Percentiles rank a stretch among this genome's conserved stretches.
phyloP scores from a whole-genome alignment of 2,113 vertebrate species.

The Xenus cinereus region DNA sequence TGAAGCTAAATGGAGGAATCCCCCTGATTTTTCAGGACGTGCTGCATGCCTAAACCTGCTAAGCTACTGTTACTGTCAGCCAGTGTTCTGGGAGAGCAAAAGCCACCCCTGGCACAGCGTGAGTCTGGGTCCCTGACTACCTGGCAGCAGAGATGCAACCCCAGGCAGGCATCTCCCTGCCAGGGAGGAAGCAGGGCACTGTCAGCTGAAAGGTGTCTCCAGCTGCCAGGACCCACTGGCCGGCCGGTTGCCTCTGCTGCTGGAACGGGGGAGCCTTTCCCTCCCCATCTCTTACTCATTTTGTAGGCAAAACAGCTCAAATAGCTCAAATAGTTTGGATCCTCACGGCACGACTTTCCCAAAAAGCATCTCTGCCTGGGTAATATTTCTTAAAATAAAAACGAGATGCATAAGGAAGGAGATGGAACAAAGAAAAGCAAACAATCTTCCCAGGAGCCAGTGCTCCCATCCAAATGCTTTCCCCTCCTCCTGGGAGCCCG shows the following conservation, averaged over 20 bases:
- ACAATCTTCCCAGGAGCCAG: conserved; percentile 30
- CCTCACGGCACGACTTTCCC: neutral
- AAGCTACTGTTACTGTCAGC: neutral
- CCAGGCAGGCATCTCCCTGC: neutral
- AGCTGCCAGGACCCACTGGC: neutral
- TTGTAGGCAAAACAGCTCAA: conserved; percentile 36
- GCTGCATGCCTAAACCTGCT: neutral
- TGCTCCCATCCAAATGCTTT: neutral
- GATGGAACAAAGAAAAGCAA: conserved; percentile 50
- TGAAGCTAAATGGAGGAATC: neutral
- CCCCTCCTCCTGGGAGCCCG: neutral
- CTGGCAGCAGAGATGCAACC: neutral
- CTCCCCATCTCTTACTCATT: conserved; percentile 34
- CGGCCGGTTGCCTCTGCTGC: neutral
- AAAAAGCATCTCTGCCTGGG: neutral
- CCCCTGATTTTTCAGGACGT: neutral
- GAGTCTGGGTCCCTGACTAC: neutral
- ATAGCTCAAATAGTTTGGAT: conserved; percentile 62
- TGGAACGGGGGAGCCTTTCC: neutral
- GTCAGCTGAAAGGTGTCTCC: conserved; percentile 8
- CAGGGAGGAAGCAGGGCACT: neutral
- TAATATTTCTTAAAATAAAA: conserved; percentile 70
- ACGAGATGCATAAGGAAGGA: conserved; percentile 9
- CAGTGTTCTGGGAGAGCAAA: neutral
- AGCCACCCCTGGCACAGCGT: accelerated